These are phyloP conservation scores for Camarhynchus parvulus DNA, from an alignment of 2,113 vertebrate species.

Conservation along the genomic window DNA sequence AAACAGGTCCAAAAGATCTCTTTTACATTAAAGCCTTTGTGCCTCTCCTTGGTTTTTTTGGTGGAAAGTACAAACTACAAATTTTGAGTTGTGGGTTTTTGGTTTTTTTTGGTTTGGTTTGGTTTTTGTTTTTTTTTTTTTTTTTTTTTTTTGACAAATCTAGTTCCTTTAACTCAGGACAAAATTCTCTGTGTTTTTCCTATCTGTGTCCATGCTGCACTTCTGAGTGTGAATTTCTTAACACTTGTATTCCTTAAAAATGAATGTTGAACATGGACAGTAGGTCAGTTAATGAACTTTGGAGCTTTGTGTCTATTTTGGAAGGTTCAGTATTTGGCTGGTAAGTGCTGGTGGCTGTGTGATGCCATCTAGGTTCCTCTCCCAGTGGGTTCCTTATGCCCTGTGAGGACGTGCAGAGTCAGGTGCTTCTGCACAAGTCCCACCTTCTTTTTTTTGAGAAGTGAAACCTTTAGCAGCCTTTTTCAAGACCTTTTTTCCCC, in stretches of 20 bases:
- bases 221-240: neutral
- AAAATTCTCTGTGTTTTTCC: neutral
- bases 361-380: neutral
- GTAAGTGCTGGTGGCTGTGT: neutral
- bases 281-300: neutral
- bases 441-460: neutral
- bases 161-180: neutral
- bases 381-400: neutral
- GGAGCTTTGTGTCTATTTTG: neutral
- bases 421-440: neutral
- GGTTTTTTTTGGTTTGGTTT: too few relatives aligned
- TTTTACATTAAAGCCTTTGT: neutral
- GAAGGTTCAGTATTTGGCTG: neutral
- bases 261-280: neutral
- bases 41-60: neutral
- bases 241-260: fast-evolving
- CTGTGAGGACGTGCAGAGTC: neutral
- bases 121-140: too few relatives aligned
- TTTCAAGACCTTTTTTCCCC: neutral
- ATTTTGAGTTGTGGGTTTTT: neutral
- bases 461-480: neutral
- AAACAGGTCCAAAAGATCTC: neutral
- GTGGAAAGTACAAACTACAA: neutral
- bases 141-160: neutral
- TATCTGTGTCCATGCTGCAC: neutral